These are phyloP conservation scores for Apostichopus parvimensis DNA, from an alignment of 35 echinoderm and acorn worm genomes.

Conservation along the genomic window DNA sequence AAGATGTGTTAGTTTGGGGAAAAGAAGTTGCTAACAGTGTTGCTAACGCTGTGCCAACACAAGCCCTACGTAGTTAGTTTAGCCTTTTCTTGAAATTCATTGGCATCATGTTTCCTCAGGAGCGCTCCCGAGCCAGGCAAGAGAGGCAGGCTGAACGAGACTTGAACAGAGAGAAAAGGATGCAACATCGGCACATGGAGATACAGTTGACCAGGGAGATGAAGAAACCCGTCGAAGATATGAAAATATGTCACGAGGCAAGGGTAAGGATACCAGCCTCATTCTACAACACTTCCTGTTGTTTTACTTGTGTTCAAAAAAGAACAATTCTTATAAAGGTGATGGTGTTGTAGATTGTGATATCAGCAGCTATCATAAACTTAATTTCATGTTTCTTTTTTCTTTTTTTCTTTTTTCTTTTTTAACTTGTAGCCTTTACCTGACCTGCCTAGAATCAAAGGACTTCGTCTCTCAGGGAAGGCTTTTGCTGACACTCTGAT, in stretches of 20 bases:
- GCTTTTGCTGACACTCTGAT: conserved; percentile 89
- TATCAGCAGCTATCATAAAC: too few species aligned
- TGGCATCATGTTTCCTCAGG: conserved; percentile 39
- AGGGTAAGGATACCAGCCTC: conserved; percentile 49
- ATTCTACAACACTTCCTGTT: background rate
- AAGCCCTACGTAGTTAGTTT: background rate
- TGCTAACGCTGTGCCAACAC: background rate
- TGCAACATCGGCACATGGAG: conserved; percentile 82
- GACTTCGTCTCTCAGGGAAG: conserved; percentile 68
- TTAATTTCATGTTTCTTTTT: background rate
- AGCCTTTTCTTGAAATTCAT: background rate
- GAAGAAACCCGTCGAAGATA: conserved; percentile 98
- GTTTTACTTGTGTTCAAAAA: background rate
- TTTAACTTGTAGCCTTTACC: conserved; percentile 64
- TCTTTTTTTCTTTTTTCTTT: background rate
- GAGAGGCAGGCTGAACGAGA: conserved; percentile 87
- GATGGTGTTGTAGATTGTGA: background rate
- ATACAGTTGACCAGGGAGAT: conserved; percentile 84
- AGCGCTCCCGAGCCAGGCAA: conserved; percentile 79
- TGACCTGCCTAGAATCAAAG: conserved; percentile 67
- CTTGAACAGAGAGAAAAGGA: conserved; percentile 61
- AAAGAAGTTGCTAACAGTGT: too few species aligned
- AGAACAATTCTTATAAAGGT: background rate
- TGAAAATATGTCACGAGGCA: conserved; percentile 79
- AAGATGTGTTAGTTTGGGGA: too few species aligned